Base-by-base conservation (phyloP, 1,140 invertebrate species). In the Euura saliciscinereae region DNA sequence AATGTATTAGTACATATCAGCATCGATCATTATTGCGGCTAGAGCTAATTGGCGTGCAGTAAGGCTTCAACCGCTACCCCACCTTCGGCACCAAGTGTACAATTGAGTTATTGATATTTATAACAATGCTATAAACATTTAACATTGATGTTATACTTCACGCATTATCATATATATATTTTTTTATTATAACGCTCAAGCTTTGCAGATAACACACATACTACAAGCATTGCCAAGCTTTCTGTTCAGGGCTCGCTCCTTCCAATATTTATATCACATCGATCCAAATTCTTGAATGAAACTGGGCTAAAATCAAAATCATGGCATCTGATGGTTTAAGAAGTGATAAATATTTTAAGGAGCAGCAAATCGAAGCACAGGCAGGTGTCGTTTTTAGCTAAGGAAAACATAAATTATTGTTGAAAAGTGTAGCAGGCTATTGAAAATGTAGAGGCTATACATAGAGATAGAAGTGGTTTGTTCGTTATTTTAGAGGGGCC, bases 71-170 rank as follows among this genome's bases (percentile, higher is more conserved):
- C 51, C 13, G 51, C 51, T 59, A n/a, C 10, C 13, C 51, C 51
- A 59, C 51, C 8, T n/a, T 59, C 28, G 51, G 51, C 51, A 59
- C 51, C 51, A 11, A 59, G 10, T 59, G 8, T 8, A 59, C 70
- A 71, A 59, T 59, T 28, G 28, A 76, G 70, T 45, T 70, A 66
- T 70, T 44, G 43, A 67, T 10, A 69, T 7, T 42, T 42, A 70
- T 69, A 45, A 44, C 44, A 44, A n/a, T 3, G 42, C 45, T 44
- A 69, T 13, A 44, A 42, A 43, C 45, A 44, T 44, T 10, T 10
- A 10, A 28, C 13, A 45, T 42, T 69, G 28, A 71, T 64, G 51
- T 59, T 42, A 28, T 71, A 59, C 46, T n/a, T 69, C 46, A 44
- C 46, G 28, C 10, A 69, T 69, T 28, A 44, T 45, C 44, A 28